phyloP scores from a whole-genome alignment of 2,797 vertebrate species.

The Pampus argenteus region DNA sequence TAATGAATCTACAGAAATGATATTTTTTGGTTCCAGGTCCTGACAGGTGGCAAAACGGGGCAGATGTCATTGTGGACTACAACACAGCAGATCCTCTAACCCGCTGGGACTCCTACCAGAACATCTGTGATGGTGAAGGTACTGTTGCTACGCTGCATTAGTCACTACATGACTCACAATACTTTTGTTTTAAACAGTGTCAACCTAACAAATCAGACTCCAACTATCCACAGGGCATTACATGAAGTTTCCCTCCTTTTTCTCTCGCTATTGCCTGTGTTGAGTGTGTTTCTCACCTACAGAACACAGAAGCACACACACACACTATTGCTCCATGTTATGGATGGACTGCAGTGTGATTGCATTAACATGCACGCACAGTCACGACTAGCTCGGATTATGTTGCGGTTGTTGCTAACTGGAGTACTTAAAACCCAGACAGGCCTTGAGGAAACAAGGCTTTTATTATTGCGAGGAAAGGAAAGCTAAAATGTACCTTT shows the following conservation, averaged over 20 bases:
- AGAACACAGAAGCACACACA: conserved; percentile 12
- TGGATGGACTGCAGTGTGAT: conserved; percentile 32
- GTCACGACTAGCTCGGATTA: conserved; percentile 32
- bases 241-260: not conserved
- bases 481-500: conserved; percentile 13
- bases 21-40: conserved; percentile 61
- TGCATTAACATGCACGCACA: conserved; percentile 52
- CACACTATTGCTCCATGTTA: conserved; percentile 11
- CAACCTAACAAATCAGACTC: conserved; percentile 24
- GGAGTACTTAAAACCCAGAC: conserved; percentile 20
- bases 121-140: conserved; percentile 92
- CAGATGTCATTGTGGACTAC: conserved; percentile 90
- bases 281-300: not conserved
- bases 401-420: conserved; percentile 15
- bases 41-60: conserved; percentile 88
- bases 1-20: not conserved
- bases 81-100: conserved; percentile 90
- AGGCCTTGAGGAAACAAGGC: conserved; percentile 24
- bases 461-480: conserved; percentile 31
- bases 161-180: conserved; percentile 36
- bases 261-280: not conserved
- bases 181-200: not conserved
- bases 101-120: conserved; percentile 96
- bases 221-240: not conserved
- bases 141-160: conserved; percentile 35